A percentile compares a stretch with the other conserved stretches of the same genome.
phyloP scores from a whole-genome alignment of 2,888 invertebrate species.

The Thymelicus acteon region DNA sequence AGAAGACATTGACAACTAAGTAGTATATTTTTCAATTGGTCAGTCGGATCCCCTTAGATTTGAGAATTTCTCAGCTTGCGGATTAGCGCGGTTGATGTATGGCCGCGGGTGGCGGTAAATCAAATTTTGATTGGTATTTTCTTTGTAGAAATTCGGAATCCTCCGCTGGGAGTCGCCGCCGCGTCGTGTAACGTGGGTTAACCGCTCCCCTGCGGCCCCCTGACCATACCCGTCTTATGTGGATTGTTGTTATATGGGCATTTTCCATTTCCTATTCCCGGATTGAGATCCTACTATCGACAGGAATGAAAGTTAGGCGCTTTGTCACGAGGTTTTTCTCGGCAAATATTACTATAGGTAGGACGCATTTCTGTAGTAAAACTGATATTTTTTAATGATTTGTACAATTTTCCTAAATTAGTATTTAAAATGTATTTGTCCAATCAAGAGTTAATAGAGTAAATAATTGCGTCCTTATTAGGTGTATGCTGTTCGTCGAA shows the following conservation, averaged over 20 bases:
- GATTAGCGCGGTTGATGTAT: constrained; percentile 81
- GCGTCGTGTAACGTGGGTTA: constrained; percentile 76
- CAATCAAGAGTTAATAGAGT: too few relatives aligned
- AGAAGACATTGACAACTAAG: constrained; percentile 61
- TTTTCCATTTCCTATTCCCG: constrained; percentile 62
- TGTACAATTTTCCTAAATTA: too few relatives aligned
- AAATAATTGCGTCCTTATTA: too few relatives aligned
- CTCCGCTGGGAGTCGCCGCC: constrained; percentile 60
- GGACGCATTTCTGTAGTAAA: too few relatives aligned
- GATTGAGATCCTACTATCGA: constrained; percentile 54
- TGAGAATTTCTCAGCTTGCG: constrained; percentile 77
- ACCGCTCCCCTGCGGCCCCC: constrained; percentile 74
- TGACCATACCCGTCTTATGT: constrained; percentile 48
- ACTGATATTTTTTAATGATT: too few relatives aligned
- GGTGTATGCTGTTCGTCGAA: too few relatives aligned
- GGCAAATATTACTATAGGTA: too few relatives aligned
- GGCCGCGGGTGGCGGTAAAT: constrained; percentile 83
- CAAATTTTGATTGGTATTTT: constrained; percentile 85
- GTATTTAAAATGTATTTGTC: too few relatives aligned
- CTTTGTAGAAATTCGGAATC: constrained; percentile 80
- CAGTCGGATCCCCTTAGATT: constrained; percentile 76
- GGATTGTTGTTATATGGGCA: constrained; percentile 56
- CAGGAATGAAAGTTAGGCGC: too few relatives aligned
- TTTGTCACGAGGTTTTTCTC: too few relatives aligned
- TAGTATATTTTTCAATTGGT: constrained; percentile 77